Percentiles rank a stretch among this genome's conserved stretches.
These are phyloP conservation scores for Lamprologus callipterus DNA, from an alignment of 2,113 vertebrate genomes.

Conservation along the genomic window DNA sequence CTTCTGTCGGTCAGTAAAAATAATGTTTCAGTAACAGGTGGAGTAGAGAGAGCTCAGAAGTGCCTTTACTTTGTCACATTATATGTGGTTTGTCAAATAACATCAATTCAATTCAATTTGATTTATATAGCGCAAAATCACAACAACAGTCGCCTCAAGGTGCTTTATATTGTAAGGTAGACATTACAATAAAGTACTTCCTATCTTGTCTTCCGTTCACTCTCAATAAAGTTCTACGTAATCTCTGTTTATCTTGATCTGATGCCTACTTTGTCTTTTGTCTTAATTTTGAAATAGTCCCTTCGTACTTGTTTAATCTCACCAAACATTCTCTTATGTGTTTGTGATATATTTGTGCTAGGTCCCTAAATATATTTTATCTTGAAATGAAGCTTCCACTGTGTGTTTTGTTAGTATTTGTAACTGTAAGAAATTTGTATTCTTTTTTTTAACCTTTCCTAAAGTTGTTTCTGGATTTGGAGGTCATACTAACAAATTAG, in stretches of 20 bases:
- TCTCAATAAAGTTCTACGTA: too few species aligned
- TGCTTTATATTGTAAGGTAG: not conserved
- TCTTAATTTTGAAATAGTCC: too few species aligned
- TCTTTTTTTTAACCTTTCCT: not conserved
- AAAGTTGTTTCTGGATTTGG: not conserved
- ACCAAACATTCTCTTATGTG: rapidly evolving
- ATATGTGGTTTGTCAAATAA: not conserved
- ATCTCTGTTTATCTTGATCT: too few species aligned
- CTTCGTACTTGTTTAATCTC: too few species aligned
- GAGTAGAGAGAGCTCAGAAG: not conserved
- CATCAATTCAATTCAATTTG: not conserved
- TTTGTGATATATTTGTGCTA: too few species aligned
- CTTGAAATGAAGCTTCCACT: too few species aligned
- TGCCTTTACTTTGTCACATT: not conserved
- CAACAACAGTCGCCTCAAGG: not conserved
- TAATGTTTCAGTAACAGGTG: not conserved
- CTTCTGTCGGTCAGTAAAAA: not conserved
- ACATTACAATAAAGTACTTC: too few species aligned
- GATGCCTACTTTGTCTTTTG: too few species aligned
- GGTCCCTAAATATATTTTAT: too few species aligned
- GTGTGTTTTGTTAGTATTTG: not conserved
- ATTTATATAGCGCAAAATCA: not conserved
- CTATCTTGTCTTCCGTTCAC: too few species aligned
- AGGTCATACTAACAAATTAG: not conserved
- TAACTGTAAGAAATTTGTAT: not conserved